Conservation (phyloP, 2,888 invertebrate genomes). For the Tetramorium bicarinatum region DNA sequence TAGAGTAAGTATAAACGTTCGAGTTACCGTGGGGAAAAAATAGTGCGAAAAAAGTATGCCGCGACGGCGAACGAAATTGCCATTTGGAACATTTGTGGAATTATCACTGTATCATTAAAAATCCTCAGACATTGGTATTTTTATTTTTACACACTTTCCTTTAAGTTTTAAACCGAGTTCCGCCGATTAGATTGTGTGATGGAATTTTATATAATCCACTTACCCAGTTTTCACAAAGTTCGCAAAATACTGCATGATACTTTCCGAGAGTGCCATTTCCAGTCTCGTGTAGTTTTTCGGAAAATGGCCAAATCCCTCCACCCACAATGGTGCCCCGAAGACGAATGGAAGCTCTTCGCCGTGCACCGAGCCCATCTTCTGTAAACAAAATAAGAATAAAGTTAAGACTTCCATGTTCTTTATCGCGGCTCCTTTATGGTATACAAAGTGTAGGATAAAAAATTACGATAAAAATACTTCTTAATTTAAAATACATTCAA, state of each 20-base stretch:
- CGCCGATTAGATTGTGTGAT: constrained; percentile 2
- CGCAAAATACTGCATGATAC: constrained; percentile 95
- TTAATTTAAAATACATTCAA: neutral
- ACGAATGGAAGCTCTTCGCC: constrained; percentile 97
- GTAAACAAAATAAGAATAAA: constrained; percentile 73
- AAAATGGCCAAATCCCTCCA: constrained; percentile 94
- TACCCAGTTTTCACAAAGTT: constrained; percentile 96
- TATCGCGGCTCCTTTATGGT: neutral
- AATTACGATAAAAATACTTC: neutral
- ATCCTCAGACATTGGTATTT: neutral
- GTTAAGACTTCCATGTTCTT: neutral
- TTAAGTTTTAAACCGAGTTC: neutral
- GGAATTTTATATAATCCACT: constrained; percentile 85
- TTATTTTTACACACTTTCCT: neutral
- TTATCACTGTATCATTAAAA: neutral
- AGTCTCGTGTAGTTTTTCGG: constrained; percentile 95
- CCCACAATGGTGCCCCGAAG: constrained; percentile 94
- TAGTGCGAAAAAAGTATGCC: neutral
- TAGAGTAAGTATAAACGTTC: constrained; percentile 22
- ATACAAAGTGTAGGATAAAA: neutral
- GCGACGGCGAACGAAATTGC: neutral
- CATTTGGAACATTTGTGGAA: neutral
- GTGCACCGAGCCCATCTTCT: constrained; percentile 97
- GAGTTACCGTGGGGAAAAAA: neutral
- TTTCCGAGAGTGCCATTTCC: constrained; percentile 94